Conservation (phyloP, 1,140 invertebrate genomes). For the Drosophila bocki region DNA sequence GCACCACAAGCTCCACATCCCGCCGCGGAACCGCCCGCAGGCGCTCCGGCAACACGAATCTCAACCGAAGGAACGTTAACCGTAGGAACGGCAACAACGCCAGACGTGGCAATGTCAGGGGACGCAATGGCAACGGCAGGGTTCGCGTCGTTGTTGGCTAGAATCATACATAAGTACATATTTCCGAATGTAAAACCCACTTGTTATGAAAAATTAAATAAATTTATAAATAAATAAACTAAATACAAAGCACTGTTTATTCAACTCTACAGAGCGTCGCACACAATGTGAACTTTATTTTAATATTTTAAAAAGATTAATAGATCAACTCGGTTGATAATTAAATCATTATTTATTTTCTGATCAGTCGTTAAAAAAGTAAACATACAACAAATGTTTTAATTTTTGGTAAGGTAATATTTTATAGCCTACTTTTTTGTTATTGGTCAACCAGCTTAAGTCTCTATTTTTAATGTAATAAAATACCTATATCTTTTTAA, state of each 20-base stretch:
- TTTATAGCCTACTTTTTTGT: too few species aligned
- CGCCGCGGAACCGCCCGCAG: not conserved
- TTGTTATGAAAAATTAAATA: not conserved
- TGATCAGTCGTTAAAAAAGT: not conserved
- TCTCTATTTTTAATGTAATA: too few species aligned
- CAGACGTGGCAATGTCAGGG: slow-evolving; percentile 3
- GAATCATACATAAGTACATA: not conserved
- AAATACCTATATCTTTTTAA: too few species aligned
- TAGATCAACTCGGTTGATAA: not conserved
- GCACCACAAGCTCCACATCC: not conserved
- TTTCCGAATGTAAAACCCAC: not conserved
- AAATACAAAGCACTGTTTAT: not conserved
- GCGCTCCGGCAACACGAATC: slow-evolving; percentile 8
- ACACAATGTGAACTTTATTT: not conserved
- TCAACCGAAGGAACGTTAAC: slow-evolving; percentile 9
- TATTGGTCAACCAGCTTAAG: too few species aligned
- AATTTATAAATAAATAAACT: not conserved
- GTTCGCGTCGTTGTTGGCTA: slow-evolving; percentile 30
- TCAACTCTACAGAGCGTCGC: not conserved
- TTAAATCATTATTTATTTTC: not conserved
- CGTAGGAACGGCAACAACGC: slow-evolving; percentile 13
- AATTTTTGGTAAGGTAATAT: too few species aligned
- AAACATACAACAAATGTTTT: too few species aligned
- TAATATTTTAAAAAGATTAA: not conserved
- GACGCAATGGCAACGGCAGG: slow-evolving; percentile 11